Percentiles rank a stretch among this genome's conserved stretches.
These are phyloP conservation scores for Orientallactaga sibirica DNA, from an alignment of 2,797 vertebrate species.

Conservation along the genomic window DNA sequence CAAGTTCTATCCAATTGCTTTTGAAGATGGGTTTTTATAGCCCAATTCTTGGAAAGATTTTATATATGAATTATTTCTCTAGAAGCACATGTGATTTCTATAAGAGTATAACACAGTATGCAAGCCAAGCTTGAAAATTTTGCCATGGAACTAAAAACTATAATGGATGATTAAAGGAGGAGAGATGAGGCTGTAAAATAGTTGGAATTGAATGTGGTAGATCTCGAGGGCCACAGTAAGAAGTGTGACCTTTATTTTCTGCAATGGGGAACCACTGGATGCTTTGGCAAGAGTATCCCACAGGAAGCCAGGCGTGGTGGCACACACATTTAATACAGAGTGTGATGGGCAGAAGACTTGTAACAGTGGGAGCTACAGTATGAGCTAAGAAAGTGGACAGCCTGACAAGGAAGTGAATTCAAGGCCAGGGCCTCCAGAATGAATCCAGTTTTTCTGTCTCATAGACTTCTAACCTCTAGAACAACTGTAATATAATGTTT, in stretches of 20 bases:
- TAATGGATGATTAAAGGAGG: neutral
- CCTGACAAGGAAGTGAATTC: neutral
- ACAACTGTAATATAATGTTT: neutral
- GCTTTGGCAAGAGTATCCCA: neutral
- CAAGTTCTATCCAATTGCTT: constrained; percentile 28
- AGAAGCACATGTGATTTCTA: constrained; percentile 26
- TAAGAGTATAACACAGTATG: constrained; percentile 42
- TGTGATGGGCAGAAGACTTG: no score
- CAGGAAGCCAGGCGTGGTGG: neutral
- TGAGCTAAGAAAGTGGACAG: neutral
- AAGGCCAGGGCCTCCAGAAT: neutral
- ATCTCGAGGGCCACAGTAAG: neutral
- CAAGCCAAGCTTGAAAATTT: constrained; percentile 35
- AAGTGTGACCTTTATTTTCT: constrained; percentile 37
- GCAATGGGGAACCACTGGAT: neutral
- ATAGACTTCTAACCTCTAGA: neutral
- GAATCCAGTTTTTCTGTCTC: neutral
- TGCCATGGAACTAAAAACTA: constrained; percentile 20
- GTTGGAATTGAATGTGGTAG: neutral
- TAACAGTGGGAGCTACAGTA: neutral
- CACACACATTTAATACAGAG: no score
- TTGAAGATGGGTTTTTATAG: constrained; percentile 54
- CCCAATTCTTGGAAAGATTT: constrained; percentile 23
- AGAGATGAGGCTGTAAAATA: neutral
- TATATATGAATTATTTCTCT: constrained; percentile 28